Conservation (phyloP, 2,888 invertebrate genomes). For the Mesorhabditis spiculigera region DNA sequence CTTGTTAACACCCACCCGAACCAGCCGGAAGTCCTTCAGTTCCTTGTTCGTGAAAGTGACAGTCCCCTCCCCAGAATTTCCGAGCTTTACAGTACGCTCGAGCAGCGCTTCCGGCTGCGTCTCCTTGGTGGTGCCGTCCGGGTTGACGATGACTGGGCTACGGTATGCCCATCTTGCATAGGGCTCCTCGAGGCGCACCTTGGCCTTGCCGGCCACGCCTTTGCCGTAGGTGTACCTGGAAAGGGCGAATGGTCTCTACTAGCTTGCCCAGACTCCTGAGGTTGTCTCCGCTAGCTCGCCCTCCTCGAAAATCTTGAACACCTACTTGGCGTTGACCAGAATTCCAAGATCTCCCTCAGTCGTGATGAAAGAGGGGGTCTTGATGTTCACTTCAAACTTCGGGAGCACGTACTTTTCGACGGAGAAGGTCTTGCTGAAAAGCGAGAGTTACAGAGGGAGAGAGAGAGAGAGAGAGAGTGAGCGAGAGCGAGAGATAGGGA, state of each 20-base stretch:
- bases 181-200: constrained; percentile 49
- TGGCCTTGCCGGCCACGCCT: constrained; percentile 66
- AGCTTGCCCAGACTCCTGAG: neutral
- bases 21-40: constrained; percentile 44
- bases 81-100: constrained; percentile 52
- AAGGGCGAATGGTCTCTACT: neutral
- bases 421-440: constrained; percentile 68
- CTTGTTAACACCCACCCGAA: constrained; percentile 16
- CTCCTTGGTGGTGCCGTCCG: constrained; percentile 25
- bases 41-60: constrained; percentile 54
- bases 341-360: constrained; percentile 77
- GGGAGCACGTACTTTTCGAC: constrained; percentile 80
- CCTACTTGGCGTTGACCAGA: constrained; percentile 78
- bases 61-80: constrained; percentile 50
- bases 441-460: neutral
- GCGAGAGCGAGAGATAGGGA: too few species aligned
- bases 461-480: neutral
- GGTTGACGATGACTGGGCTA: constrained; percentile 22
- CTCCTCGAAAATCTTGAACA: constrained; percentile 12
- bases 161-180: constrained; percentile 44
- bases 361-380: constrained; percentile 77
- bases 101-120: constrained; percentile 27
- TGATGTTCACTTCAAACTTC: constrained; percentile 83
- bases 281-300: neutral
- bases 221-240: constrained; percentile 69